Percentiles rank a stretch among this genome's conserved stretches.
These are phyloP conservation scores for Hylaeus volcanicus DNA, from an alignment of 1,140 invertebrate species.

Conservation along the genomic window DNA sequence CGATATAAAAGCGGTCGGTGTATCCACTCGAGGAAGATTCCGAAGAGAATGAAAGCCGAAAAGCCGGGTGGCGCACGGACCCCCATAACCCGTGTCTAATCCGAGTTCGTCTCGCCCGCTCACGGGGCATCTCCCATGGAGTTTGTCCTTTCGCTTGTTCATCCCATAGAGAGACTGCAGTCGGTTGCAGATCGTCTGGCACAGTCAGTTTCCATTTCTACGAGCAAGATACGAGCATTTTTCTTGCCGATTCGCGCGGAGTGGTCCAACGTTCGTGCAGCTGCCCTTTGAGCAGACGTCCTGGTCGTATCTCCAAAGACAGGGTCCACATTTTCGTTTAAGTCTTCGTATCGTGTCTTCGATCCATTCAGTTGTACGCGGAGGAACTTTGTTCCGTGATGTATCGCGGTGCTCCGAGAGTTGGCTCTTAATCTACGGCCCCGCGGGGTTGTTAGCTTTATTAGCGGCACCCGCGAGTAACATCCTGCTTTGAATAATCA, in stretches of 20 bases:
- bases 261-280: not conserved
- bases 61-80: constrained; percentile 66
- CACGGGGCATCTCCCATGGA: constrained; percentile 65
- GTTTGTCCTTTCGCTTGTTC: constrained; percentile 60
- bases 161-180: constrained; percentile 3
- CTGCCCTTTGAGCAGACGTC: constrained; percentile 20
- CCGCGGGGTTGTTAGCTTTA: not conserved
- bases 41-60: constrained; percentile 55
- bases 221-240: not conserved
- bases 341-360: no score
- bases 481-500: not conserved
- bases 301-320: not conserved
- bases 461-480: not conserved
- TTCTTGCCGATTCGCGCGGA: constrained; percentile 4
- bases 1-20: constrained; percentile 28
- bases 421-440: not conserved
- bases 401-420: not conserved
- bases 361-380: no score
- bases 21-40: constrained; percentile 54
- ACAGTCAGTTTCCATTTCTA: constrained; percentile 33
- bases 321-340: not conserved
- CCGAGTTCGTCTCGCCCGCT: constrained; percentile 73
- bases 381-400: not conserved
- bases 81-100: constrained; percentile 74
- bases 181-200: constrained; percentile 45